These are phyloP conservation scores for Himalopsyche anomala DNA, from an alignment of 2,888 invertebrate genomes.

Conservation along the genomic window DNA sequence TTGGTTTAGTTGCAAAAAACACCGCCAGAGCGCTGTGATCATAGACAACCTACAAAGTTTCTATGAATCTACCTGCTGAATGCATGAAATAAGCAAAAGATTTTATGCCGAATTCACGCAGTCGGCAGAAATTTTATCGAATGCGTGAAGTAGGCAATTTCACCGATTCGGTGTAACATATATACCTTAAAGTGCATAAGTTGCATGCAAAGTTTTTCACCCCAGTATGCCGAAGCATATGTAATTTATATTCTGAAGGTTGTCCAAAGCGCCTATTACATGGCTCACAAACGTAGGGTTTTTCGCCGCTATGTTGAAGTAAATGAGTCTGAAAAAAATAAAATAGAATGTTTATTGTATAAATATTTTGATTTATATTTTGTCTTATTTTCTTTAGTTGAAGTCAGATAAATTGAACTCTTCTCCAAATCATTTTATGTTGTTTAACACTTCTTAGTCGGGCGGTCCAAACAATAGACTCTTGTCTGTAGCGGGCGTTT, in stretches of 20 bases:
- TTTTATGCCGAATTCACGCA: too few species aligned
- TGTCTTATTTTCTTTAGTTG: too few species aligned
- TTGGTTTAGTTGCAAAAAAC: too few species aligned
- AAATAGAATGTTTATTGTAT: background rate
- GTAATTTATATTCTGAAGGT: conserved; percentile 62
- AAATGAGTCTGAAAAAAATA: conserved; percentile 60
- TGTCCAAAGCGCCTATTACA: conserved; percentile 61
- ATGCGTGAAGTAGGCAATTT: too few species aligned
- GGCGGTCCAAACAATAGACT: background rate
- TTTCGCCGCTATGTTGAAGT: conserved; percentile 63
- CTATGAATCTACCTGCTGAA: too few species aligned
- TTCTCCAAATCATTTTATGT: background rate
- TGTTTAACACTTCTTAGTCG: background rate
- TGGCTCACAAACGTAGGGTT: conserved; percentile 60
- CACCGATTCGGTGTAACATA: too few species aligned
- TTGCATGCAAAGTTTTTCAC: conserved; percentile 62
- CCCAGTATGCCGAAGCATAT: conserved; percentile 63
- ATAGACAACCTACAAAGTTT: too few species aligned
- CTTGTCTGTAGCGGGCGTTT: background rate
- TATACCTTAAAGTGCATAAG: conserved; percentile 60
- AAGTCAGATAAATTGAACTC: too few species aligned
- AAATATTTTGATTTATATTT: background rate
- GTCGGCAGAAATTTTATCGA: too few species aligned
- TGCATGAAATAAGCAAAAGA: too few species aligned
- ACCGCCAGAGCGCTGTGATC: too few species aligned